Percentiles rank a stretch among this genome's conserved stretches.
These are phyloP conservation scores for Machimus atricapillus DNA, from an alignment of 2,888 invertebrate genomes.

Conservation along the genomic window DNA sequence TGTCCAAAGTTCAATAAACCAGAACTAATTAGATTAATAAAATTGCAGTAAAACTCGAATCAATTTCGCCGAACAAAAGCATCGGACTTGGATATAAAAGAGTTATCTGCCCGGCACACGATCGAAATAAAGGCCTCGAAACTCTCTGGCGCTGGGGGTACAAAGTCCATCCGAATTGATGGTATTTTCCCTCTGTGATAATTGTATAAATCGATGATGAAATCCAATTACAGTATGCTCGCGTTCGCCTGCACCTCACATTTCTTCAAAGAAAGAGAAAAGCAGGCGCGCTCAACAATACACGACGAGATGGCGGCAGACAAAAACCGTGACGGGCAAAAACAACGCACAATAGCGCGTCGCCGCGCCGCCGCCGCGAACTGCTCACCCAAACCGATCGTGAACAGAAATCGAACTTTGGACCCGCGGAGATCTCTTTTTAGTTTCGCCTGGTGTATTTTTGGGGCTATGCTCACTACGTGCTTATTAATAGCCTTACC, in stretches of 20 bases:
- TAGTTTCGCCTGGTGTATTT: conserved; percentile 14
- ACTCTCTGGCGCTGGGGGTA: neutral
- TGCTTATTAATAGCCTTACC: neutral
- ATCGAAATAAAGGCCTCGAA: neutral
- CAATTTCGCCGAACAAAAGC: neutral
- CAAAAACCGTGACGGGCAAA: neutral
- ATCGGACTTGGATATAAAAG: neutral
- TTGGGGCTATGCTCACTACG: neutral
- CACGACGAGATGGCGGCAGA: neutral
- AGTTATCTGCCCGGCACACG: neutral
- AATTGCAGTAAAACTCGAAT: conserved; percentile 33
- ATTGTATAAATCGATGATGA: conserved; percentile 37
- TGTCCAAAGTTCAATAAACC: conserved; percentile 35
- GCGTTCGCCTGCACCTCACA: neutral
- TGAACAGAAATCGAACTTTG: conserved; percentile 29
- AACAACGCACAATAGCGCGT: neutral
- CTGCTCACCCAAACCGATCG: conserved; percentile 20
- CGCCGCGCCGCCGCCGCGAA: neutral
- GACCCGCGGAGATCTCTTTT: neutral
- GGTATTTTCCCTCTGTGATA: conserved; percentile 20
- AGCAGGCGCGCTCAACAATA: neutral
- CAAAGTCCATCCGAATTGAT: conserved; percentile 19
- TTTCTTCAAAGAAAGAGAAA: neutral
- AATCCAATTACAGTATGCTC: conserved; percentile 12
- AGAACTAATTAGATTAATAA: conserved; percentile 22